Conservation (phyloP, 2,888 invertebrate genomes). For the Subacronicta megacephala region DNA sequence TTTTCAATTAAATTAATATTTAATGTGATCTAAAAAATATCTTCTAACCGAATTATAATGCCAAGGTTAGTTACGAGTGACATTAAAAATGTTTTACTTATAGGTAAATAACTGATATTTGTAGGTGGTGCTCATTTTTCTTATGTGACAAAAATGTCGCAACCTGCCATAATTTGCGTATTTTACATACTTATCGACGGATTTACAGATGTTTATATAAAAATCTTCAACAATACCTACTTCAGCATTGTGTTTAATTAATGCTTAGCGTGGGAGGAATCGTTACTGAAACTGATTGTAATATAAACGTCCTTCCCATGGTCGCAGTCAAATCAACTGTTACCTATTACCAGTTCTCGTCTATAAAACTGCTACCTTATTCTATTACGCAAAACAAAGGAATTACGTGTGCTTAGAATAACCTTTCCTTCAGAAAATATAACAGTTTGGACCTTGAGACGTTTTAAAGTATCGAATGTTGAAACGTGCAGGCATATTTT, state of each 20-base stretch:
- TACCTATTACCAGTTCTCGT: conserved; percentile 15
- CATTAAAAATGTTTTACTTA: conserved; percentile 49
- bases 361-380: conserved; percentile 18
- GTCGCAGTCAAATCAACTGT: conserved; percentile 18
- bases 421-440: conserved; percentile 47
- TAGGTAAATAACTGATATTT: conserved; percentile 35
- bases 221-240: neutral
- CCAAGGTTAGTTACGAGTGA: conserved; percentile 52
- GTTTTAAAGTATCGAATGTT: conserved; percentile 56
- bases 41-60: conserved; percentile 46
- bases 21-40: conserved; percentile 11
- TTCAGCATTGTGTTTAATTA: conserved; percentile 3
- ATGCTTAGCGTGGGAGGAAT: conserved; percentile 10
- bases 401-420: conserved; percentile 36
- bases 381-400: conserved; percentile 44
- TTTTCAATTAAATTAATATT: conserved; percentile 13
- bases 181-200: neutral
- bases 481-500: conserved; percentile 66
- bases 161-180: conserved; percentile 1
- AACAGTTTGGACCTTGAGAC: conserved; percentile 56
- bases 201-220: neutral
- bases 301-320: conserved; percentile 40
- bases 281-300: conserved; percentile 17
- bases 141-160: conserved; percentile 8
- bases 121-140: conserved; percentile 6